Evolutionary conservation across 2,113 vertebrate species (phyloP), one percentile per base, ranked within the genome.

Genomic region (Salvelinus fontinalis): DNA sequence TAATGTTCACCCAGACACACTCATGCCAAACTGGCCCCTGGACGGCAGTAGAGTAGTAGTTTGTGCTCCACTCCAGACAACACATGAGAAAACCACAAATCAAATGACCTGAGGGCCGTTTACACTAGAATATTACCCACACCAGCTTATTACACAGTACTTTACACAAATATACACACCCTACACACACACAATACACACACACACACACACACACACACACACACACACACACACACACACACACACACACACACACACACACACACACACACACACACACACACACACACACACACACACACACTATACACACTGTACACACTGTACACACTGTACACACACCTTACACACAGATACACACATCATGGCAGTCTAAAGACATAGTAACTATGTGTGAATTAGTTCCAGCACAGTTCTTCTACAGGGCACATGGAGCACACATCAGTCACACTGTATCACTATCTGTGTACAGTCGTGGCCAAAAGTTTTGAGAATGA

Each of bases 61-160:
- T 29, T 67, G 57, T 81, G 67, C 81, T 39, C 51, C 51, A 62
- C 69, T 73, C 71, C 75, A 77, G 64, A 83, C 73, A 72, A 78
- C 49, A 62, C 48, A 68, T 67, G 59, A 59, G 31, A 22, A 69
- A 70, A 85, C 69, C 82, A 76, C 70, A 83, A 83, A 80, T 82
- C 70, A 89, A 89, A 86, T 84, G 73, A 86, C 67, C 75, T 75
- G 49, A 31, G 27, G 27, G 64, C 78, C 29, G 8, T 82, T 66
- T 16, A 66, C 59, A 67, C 64, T 67, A 68, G 59, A 72, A 80
- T 79, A 34, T 22, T 7, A 73, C 18, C 39, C 16, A n/a, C 24
- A 34, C 57, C 39, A 44, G 39, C 39, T 44, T 44, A 44, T 44
- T 44, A 7, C 39, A 13, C 49, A 54, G 39, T 44, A 9, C 39